Evolutionary conservation across 2,797 vertebrate genomes (phyloP).

Genomic region (Arremon brunneinucha): DNA sequence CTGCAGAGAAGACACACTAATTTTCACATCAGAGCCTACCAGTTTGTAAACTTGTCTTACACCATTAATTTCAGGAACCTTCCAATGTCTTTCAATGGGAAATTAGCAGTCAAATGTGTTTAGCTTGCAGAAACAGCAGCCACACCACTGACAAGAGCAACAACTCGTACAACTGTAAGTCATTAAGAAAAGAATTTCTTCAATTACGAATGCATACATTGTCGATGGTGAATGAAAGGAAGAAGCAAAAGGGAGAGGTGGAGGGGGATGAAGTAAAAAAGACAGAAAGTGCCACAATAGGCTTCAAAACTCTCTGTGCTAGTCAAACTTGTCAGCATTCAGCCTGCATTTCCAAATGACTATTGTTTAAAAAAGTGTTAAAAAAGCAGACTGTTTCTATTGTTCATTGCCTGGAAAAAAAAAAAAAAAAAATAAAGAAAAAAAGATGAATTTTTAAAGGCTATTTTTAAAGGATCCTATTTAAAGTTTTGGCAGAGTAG

Average conservation of each 20-base stretch:
- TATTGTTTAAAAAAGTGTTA: conserved; percentile 12
- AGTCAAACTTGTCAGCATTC: conserved; percentile 11
- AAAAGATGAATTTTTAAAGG: not conserved
- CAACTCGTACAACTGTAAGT: not conserved
- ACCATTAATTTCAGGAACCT: conserved; percentile 57
- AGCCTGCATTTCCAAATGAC: not conserved
- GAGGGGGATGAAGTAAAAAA: not conserved
- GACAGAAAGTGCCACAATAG: conserved; percentile 2
- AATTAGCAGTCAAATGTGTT: conserved; percentile 64
- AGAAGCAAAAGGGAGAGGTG: not conserved
- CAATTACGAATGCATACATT: not conserved
- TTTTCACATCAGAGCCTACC: conserved; percentile 65
- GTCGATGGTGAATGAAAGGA: conserved; percentile 31
- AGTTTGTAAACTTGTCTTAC: conserved; percentile 70
- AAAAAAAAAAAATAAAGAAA: not conserved
- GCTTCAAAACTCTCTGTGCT: not conserved
- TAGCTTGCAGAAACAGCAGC: conserved; percentile 37
- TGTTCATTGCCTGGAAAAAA: not conserved
- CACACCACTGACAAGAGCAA: not conserved
- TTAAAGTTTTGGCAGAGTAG: conserved; percentile 46
- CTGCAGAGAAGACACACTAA: conserved; percentile 38
- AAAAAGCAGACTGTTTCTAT: not conserved
- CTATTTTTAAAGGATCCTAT: conserved; percentile 52
- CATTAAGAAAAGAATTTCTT: conserved; percentile 40
- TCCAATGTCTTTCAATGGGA: conserved; percentile 47